Conservation (phyloP, 2,797 vertebrate species). For the Acrocephalus scirpaceus region DNA sequence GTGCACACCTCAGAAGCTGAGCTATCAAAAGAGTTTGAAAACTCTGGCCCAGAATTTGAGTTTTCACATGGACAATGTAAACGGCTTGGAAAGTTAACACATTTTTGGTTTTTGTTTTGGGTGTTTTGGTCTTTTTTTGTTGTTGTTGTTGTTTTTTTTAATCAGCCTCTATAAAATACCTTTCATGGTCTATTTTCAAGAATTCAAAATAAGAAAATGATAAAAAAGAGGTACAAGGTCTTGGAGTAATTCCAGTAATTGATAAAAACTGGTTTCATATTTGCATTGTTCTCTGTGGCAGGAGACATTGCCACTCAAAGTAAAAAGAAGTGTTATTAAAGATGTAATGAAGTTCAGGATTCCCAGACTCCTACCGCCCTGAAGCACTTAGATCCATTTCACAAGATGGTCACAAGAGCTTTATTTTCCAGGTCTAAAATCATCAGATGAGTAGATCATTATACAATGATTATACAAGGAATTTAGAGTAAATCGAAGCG, state of each 20-base stretch:
- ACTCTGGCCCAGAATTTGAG: neutral
- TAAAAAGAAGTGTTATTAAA: neutral
- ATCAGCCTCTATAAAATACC: neutral
- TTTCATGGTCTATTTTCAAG: neutral
- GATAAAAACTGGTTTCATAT: neutral
- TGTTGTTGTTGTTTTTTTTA: neutral
- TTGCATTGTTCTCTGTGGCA: neutral
- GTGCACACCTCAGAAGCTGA: neutral
- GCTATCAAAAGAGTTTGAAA: neutral
- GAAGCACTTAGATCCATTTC: neutral
- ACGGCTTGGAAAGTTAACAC: neutral
- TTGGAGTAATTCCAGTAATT: neutral
- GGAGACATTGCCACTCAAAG: neutral
- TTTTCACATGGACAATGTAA: neutral
- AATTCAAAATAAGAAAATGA: neutral
- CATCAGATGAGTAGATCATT: conserved; percentile 35
- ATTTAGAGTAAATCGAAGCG: conserved; percentile 23
- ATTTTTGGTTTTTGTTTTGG: neutral
- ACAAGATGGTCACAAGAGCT: neutral
- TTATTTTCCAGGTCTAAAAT: conserved; percentile 14
- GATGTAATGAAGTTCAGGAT: neutral
- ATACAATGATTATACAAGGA: conserved; percentile 44
- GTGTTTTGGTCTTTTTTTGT: neutral
- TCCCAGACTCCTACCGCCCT: neutral
- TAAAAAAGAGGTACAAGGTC: neutral